Evolutionary conservation across 2,113 vertebrate species (phyloP), one percentile per base, ranked within the genome.

Genomic region (Castor canadensis): DNA sequence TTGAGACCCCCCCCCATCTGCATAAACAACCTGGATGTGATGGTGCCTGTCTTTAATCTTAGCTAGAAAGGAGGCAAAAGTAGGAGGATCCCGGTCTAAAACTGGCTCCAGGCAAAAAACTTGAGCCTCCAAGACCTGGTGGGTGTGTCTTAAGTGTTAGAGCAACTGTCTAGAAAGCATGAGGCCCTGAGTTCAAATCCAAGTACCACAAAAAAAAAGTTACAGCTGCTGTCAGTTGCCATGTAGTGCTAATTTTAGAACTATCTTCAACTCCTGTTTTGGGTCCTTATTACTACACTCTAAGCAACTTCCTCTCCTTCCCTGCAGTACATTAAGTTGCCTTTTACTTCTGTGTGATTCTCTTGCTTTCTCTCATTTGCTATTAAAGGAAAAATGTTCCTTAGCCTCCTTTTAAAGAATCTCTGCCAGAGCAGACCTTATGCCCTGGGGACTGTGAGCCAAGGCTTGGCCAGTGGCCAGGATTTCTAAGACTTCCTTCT

Each of bases 401-500:
- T 93, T 77, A 91, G 30, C 75, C 24, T 71, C 71, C 71, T 83
- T 67, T 67, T 75, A 62, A 94, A 90, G 64, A 92, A 67, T 10
- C 13, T 47, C 19, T 84, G n/a, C 72, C 26, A 77, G n/a, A 69
- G 52, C 32, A 72, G 72, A 87, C 72, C 47, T 80, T 91, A 9
- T 58, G 35, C 83, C 43, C 16, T 43, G 28, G 38, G 38, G 28
- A 66, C 56, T 62, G 11, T 89, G 67, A 83, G 60, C 91, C 80
- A 92, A 11, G 16, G 47, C 80, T 92, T 96, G 91, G 77, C 85
- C 66, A 95, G 64, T 62, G 49, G 71, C 87, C 84, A 13, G 49
- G 43, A 32, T 96, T 92, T 62, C 76, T 40, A 67, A 77, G 91
- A 93, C 82, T 91, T 91, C 87, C n/a, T 93, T 88, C 76, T 95